Evolutionary conservation across 2,888 invertebrate genomes (phyloP).

Genomic region (Apotomis betuletana): DNA sequence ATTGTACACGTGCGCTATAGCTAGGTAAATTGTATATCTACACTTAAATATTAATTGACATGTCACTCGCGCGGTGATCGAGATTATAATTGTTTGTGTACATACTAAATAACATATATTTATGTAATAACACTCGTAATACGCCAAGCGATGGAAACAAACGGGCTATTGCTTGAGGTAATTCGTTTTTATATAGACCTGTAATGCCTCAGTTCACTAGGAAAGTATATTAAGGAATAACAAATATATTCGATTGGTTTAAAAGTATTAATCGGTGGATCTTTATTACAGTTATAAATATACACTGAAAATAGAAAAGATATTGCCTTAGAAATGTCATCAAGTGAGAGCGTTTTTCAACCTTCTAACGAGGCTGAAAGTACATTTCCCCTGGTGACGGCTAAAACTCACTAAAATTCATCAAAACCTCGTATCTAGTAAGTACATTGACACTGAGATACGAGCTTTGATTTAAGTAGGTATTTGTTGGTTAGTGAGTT

Average conservation of each 20-base stretch:
- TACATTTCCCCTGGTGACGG: too few species aligned
- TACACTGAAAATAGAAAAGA: too few species aligned
- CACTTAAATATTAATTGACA: slow-evolving; percentile 29
- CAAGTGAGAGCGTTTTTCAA: too few species aligned
- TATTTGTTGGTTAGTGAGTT: too few species aligned
- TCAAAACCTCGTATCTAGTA: too few species aligned
- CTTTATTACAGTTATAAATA: too few species aligned
- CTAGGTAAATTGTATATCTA: slow-evolving; percentile 41
- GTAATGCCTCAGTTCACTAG: slow-evolving; percentile 3
- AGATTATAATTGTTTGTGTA: slow-evolving; percentile 43
- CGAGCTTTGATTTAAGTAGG: too few species aligned
- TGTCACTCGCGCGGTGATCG: slow-evolving; percentile 29
- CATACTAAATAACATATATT: slow-evolving; percentile 48
- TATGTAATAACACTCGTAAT: slow-evolving; percentile 49
- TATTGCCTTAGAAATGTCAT: too few species aligned
- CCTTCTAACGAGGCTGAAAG: too few species aligned
- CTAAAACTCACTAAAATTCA: too few species aligned
- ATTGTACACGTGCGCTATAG: slow-evolving; percentile 35
- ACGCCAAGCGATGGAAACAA: slow-evolving; percentile 50
- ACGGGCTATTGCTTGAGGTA: slow-evolving; percentile 7
- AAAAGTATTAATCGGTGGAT: too few species aligned
- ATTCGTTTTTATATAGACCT: background rate
- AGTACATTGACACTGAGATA: too few species aligned
- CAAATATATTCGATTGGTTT: background rate
- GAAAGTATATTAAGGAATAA: background rate